phyloP scores from a whole-genome alignment of 2,797 vertebrate species.

The Petrocephalus schoutedeni region DNA sequence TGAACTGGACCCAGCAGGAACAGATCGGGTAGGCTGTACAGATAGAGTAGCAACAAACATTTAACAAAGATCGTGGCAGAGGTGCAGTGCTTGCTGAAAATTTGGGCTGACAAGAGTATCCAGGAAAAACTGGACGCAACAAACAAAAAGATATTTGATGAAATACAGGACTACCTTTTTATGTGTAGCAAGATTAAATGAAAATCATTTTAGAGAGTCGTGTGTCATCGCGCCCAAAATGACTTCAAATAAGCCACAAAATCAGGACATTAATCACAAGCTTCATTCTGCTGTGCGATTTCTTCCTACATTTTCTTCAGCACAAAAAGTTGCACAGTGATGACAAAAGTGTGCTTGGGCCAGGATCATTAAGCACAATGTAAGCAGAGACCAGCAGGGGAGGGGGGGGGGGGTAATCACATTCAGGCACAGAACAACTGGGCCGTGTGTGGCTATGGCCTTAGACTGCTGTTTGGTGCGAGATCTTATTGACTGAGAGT shows the following conservation, averaged over 20 bases:
- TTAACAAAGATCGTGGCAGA: background rate
- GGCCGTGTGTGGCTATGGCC: background rate
- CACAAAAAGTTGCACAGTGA: background rate
- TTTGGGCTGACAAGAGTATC: background rate
- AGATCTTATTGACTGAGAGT: background rate
- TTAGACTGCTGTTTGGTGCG: background rate
- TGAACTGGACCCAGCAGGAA: background rate
- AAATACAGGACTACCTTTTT: background rate
- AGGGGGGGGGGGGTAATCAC: background rate
- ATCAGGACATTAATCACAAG: background rate
- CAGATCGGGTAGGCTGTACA: background rate
- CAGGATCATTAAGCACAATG: background rate
- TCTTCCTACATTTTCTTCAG: background rate
- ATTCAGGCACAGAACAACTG: background rate
- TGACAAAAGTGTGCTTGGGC: background rate
- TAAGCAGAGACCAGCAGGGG: background rate
- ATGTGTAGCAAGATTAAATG: background rate
- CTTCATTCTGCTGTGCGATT: background rate
- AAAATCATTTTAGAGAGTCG: background rate
- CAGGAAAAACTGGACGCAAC: background rate
- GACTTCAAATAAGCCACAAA: background rate
- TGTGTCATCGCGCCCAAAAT: background rate
- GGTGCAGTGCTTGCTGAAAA: background rate
- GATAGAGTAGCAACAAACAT: background rate
- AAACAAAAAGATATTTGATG: background rate